Conservation (phyloP, 2,888 invertebrate genomes). For the Eupithecia subfuscata region DNA sequence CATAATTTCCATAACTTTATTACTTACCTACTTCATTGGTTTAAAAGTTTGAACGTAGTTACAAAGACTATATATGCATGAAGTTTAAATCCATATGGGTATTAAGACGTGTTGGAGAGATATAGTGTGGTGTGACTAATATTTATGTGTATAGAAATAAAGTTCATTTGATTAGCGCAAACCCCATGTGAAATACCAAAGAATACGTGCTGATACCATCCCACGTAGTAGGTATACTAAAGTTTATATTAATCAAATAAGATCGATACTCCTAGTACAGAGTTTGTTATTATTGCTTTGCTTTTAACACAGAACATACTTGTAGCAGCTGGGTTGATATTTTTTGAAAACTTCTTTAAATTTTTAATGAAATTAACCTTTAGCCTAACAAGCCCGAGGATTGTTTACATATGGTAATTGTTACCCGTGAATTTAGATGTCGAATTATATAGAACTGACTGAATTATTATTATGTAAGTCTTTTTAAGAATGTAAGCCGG, state of each 20-base stretch:
- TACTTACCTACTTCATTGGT: neutral
- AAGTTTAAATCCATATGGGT: neutral
- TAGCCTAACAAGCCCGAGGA: too few species aligned
- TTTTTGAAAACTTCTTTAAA: too few species aligned
- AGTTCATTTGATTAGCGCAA: neutral
- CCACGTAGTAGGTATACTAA: constrained; percentile 13
- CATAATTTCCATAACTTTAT: neutral
- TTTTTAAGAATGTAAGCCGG: too few species aligned
- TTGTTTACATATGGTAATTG: neutral
- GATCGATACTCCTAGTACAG: constrained; percentile 39
- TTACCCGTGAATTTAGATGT: neutral
- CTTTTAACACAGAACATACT: constrained; percentile 15
- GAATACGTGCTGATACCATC: constrained; percentile 20
- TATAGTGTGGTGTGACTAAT: neutral
- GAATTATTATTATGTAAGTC: too few species aligned
- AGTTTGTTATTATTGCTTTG: constrained; percentile 33
- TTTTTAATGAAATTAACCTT: neutral
- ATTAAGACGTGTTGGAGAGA: neutral
- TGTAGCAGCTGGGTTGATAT: neutral
- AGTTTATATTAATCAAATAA: constrained; percentile 49
- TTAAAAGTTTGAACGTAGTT: neutral
- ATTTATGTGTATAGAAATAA: neutral
- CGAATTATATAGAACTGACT: neutral
- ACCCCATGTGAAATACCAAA: neutral
- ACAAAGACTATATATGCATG: neutral